Conservation (phyloP, 2,888 invertebrate species). For the Euclidia mi region DNA sequence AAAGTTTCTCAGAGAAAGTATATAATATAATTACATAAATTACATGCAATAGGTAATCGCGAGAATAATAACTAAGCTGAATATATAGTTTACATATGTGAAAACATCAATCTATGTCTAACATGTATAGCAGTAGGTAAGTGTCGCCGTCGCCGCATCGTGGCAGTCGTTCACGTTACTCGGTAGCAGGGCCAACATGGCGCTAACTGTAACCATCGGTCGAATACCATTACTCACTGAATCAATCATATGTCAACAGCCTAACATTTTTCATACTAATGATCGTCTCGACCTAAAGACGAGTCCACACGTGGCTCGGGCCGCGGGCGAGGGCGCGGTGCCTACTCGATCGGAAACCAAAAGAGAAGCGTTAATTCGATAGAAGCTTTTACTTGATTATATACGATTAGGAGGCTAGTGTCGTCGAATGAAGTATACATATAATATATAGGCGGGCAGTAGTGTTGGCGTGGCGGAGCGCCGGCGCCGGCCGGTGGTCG, state of each 20-base stretch:
- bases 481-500: constrained; percentile 57
- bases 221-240: constrained; percentile 23
- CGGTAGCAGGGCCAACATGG: constrained; percentile 28
- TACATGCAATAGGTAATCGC: constrained; percentile 50
- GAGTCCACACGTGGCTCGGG: constrained; percentile 11
- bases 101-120: constrained; percentile 31
- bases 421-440: constrained; percentile 68
- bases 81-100: constrained; percentile 18
- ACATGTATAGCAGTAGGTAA: constrained; percentile 14
- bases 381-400: constrained; percentile 78
- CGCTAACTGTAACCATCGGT: constrained; percentile 20
- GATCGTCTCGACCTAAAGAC: constrained; percentile 11
- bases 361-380: constrained; percentile 78
- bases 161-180: too few species aligned
- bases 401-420: constrained; percentile 75
- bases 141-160: background rate
- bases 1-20: constrained; percentile 65
- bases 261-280: constrained; percentile 24
- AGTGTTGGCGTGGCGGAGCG: constrained; percentile 72
- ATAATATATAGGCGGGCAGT: constrained; percentile 54
- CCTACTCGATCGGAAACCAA: constrained; percentile 67
- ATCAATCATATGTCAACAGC: constrained; percentile 22
- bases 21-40: constrained; percentile 58
- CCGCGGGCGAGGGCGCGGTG: constrained; percentile 15
- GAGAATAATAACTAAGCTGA: constrained; percentile 36